Evolutionary conservation across 2,888 invertebrate genomes (phyloP), one percentile per base, ranked within the genome.

Genomic region (Charanyca ferruginea): DNA sequence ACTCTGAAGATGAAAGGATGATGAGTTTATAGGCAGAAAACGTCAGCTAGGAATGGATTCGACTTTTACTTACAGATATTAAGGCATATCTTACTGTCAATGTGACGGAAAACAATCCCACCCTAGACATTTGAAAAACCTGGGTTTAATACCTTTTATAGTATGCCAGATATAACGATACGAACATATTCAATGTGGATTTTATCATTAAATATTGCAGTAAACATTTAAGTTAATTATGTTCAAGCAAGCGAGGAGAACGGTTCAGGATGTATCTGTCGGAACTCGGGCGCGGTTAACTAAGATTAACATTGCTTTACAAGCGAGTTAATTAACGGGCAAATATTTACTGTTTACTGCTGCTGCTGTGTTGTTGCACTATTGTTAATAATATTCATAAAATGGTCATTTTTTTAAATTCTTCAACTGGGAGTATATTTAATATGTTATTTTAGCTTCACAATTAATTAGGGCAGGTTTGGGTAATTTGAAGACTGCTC

Each of bases 221-320:
- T 42, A 57, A 76, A 23, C 20, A 48, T 70, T 61, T 41, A 49
- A 73, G 61, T 77, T 58, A 57, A 62, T 73, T 71, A 45, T 62
- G 73, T 63, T 38, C 77, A 71, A 62, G 57, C 77, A 44, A 73
- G 72, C 57, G 77, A n/a, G 38, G 23, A 47, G 44, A 13, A 28
- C 62, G 35, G 71, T 52, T 69, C 77, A 66, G 67, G 79, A 79
- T 23, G 59, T 51, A 58, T 62, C 51, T 42, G 42, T 53, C 51
- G 70, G 61, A 66, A 66, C 61, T 53, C 44, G n/a, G 54, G 51
- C 66, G 69, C 65, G 52, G 62, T 52, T 60, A 22, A 65, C 66
- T 58, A 48, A 70, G 48, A 63, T 57, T 68, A 59, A 66, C 55
- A 58, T 35, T 70, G 45, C 52, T 62, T 60, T 77, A 51, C 51